Evolutionary conservation across 2,113 vertebrate genomes (phyloP).

Genomic region (Lepus americanus): DNA sequence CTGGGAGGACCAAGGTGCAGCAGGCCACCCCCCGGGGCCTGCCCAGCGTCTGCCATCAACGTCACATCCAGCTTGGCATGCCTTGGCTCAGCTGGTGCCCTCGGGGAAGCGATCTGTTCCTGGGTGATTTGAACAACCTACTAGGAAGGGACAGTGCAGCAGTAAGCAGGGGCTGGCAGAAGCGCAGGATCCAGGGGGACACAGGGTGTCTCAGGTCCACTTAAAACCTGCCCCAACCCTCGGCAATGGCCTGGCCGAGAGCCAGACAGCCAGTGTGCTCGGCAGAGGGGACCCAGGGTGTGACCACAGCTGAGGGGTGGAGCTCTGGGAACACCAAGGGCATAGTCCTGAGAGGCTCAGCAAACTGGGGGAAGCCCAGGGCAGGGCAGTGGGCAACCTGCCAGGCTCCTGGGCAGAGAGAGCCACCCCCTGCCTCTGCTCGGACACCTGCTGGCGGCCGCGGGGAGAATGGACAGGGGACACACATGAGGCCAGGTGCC

Average conservation of each 20-base stretch:
- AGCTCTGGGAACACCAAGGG: too few species aligned
- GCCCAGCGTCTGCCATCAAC: not conserved
- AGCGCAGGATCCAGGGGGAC: too few species aligned
- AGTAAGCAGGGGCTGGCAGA: not conserved
- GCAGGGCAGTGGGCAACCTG: too few species aligned
- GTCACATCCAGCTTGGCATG: not conserved
- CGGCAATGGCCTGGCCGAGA: not conserved
- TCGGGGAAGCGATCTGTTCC: not conserved
- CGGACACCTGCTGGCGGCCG: not conserved
- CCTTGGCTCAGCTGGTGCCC: not conserved
- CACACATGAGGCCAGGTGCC: rapidly evolving
- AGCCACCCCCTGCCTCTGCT: not conserved
- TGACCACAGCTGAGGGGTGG: too few species aligned
- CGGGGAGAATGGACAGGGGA: not conserved
- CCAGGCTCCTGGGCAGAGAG: not conserved
- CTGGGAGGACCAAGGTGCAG: not conserved
- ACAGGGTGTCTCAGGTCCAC: not conserved
- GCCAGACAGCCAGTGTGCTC: too few species aligned
- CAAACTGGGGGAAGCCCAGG: not conserved
- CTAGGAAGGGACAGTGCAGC: not conserved
- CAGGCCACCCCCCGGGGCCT: not conserved
- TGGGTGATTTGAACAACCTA: rapidly evolving
- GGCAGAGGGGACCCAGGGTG: not conserved
- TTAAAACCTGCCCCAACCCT: not conserved
- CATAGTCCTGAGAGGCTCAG: not conserved